Evolutionary conservation across 2,797 vertebrate genomes (phyloP), one percentile per base, ranked within the genome.

Genomic region (Peromyscus attwateri): DNA sequence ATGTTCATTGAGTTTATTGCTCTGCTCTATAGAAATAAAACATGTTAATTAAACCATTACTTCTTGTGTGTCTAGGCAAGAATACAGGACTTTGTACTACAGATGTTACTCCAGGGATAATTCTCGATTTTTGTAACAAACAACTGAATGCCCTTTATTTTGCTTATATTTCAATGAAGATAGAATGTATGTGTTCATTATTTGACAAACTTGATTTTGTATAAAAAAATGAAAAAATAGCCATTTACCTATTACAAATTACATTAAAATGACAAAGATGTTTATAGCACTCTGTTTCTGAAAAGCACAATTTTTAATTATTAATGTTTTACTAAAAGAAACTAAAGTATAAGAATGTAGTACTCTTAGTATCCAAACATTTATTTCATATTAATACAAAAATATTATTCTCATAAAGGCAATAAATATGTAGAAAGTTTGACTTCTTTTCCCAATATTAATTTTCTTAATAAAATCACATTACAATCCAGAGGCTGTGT

Each of bases 31-130:
- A 37, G 60, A 52, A 90, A 87, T 94, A 77, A 93, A 95, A 49
- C 27, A 40, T 37, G 25, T 52, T 95, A 96, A 96, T 77, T 93
- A 94, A 96, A 60, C 13, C 14, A 87, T 95, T 49, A 64, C n/a
- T 68, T 88, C 19, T 37, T 60, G 19, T 83, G 13, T 85, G 29
- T 79, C n/a, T 57, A 77, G 31, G 3, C 2, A 79, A 84, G 21
- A 87, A 95, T n/a, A 17, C 0, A 75, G 79, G 25, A 92, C 71
- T 76, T 76, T 49, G 43, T 11, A 17, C 87, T 83, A 80, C 16
- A 80, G 7, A 87, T 71, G 31, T 52, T 40, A 57, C 60, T 96
- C 93, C 60, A 73, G 37, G 3, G 73, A 60, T 62, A 88, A 49
- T 70, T 81, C 27, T 93, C 84, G 19, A 43, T 70, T 87, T 80